A percentile compares a stretch with the other conserved stretches of the same genome.
Conservation (phyloP, 2,797 vertebrate genomes). For the Argentina silus region DNA sequence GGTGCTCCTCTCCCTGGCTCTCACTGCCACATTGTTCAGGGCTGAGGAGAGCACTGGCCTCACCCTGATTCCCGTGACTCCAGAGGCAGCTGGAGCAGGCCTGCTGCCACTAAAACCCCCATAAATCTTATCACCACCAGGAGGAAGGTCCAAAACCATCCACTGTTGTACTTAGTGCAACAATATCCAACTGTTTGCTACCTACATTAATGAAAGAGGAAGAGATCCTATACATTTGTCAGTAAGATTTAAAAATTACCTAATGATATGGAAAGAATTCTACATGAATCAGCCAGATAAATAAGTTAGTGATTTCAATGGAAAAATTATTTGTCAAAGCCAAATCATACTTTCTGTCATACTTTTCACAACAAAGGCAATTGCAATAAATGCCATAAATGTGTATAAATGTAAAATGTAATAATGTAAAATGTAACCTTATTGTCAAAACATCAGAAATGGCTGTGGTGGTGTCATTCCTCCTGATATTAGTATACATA, state of each 20-base stretch:
- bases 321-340: too few relatives aligned
- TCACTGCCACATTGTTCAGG: constrained; percentile 49
- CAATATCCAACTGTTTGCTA: background rate
- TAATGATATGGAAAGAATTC: background rate
- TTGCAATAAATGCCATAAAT: too few relatives aligned
- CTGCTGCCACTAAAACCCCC: constrained; percentile 47
- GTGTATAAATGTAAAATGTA: too few relatives aligned
- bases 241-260: background rate
- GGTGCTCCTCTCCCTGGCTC: constrained; percentile 25
- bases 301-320: too few relatives aligned
- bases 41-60: constrained; percentile 31
- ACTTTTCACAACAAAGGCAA: too few relatives aligned
- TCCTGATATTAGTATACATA: too few relatives aligned
- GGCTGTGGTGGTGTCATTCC: too few relatives aligned
- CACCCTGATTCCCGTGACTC: constrained; percentile 60
- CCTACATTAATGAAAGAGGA: background rate
- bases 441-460: too few relatives aligned
- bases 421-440: too few relatives aligned
- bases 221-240: constrained; percentile 1
- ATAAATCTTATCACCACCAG: constrained; percentile 56
- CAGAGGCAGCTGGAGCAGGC: constrained; percentile 52
- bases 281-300: background rate
- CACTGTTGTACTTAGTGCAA: constrained; percentile 21
- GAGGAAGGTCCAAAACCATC: constrained; percentile 8
- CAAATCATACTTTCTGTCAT: too few relatives aligned